These are phyloP conservation scores for Lacanobia wlatinum DNA, from an alignment of 2,888 invertebrate genomes.

Conservation along the genomic window DNA sequence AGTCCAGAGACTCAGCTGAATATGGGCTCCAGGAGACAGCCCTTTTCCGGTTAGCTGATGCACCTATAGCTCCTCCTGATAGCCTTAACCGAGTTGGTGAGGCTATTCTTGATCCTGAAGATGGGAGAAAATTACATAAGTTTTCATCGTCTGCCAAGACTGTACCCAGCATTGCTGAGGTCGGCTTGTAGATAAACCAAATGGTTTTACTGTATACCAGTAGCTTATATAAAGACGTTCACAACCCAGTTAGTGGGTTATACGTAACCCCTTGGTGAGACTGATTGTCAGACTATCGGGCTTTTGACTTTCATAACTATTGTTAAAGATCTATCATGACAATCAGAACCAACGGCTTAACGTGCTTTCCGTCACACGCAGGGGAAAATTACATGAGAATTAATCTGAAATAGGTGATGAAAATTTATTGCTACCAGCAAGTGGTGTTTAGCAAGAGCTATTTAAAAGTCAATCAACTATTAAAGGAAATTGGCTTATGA, in stretches of 20 bases:
- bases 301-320: not conserved
- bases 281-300: not conserved
- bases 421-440: constrained; percentile 33
- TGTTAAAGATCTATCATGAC: accelerated
- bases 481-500: constrained; percentile 50
- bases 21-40: constrained; percentile 98
- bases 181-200: no score
- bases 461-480: constrained; percentile 50
- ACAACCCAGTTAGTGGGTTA: no score
- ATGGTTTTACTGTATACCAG: no score
- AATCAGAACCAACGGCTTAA: not conserved
- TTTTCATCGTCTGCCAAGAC: not conserved
- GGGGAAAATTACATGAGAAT: not conserved
- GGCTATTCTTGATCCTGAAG: constrained; percentile 88
- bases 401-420: constrained; percentile 8
- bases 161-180: no score
- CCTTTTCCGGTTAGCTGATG: constrained; percentile 95
- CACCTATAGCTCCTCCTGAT: constrained; percentile 87
- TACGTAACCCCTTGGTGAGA: no score
- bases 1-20: constrained; percentile 97
- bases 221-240: no score
- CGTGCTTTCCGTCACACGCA: not conserved
- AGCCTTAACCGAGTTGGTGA: constrained; percentile 86
- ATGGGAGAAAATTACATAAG: not conserved
- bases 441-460: constrained; percentile 33